Evolutionary conservation across 1,140 invertebrate species (phyloP).

Genomic region (Aleiodes sp.): DNA sequence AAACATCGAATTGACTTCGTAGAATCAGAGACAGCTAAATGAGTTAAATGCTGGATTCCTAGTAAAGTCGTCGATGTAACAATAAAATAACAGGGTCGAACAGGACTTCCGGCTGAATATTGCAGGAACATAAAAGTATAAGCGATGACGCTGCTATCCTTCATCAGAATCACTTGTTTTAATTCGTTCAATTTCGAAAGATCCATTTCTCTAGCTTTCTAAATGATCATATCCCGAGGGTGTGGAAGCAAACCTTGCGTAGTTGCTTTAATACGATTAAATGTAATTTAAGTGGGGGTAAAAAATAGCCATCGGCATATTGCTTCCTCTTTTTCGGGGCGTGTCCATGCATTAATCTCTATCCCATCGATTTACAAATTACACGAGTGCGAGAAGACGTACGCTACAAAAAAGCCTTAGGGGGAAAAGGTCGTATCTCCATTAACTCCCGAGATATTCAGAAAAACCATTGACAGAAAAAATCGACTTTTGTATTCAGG

Average conservation of each 20-base stretch:
- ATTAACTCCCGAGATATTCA: no score
- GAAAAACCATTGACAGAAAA: no score
- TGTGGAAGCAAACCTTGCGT: conserved; percentile 28
- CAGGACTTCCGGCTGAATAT: background rate
- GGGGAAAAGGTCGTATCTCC: no score
- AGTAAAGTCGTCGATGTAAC: no score
- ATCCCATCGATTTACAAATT: conserved; percentile 44
- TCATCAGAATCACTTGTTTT: background rate
- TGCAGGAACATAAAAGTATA: background rate
- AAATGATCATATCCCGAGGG: conserved; percentile 30
- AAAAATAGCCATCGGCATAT: conserved; percentile 24
- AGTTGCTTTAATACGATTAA: conserved; percentile 39
- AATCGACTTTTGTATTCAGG: no score
- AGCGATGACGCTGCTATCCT: background rate
- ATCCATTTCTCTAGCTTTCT: conserved; percentile 19
- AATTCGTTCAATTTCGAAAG: conserved; percentile 4
- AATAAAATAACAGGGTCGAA: background rate
- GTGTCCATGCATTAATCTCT: conserved; percentile 41
- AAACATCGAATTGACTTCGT: background rate
- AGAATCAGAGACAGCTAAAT: background rate
- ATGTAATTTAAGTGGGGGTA: conserved; percentile 13
- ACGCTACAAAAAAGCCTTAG: background rate
- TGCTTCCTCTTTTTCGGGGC: conserved; percentile 33
- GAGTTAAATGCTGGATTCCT: background rate
- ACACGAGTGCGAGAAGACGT: conserved; percentile 25